Percentiles rank a stretch among this genome's conserved stretches.
phyloP scores from a whole-genome alignment of 2,113 vertebrate genomes.

The Lycocorax pyrrhopterus region DNA sequence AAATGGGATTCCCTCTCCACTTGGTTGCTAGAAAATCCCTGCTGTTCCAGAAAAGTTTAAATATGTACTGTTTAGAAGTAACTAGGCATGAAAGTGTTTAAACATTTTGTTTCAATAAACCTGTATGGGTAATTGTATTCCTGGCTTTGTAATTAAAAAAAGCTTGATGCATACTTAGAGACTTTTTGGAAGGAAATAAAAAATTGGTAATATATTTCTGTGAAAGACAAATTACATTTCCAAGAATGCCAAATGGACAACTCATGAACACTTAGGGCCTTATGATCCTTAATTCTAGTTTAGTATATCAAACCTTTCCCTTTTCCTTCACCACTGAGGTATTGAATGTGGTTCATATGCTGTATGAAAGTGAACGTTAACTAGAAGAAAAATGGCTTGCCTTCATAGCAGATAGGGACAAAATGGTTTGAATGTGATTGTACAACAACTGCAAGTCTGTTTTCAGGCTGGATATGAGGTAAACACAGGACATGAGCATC shows the following conservation, averaged over 20 bases:
- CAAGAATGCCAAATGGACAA: neutral
- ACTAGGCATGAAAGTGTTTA: neutral
- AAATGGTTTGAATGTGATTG: neutral
- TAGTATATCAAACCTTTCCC: neutral
- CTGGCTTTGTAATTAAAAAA: neutral
- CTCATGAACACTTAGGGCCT: neutral
- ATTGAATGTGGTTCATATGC: neutral
- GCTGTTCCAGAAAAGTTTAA: neutral
- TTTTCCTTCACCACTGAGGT: neutral
- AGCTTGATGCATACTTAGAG: neutral
- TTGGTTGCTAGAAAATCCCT: neutral
- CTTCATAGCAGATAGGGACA: neutral
- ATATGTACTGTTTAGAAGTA: neutral
- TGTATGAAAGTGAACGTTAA: neutral
- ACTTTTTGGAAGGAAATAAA: neutral
- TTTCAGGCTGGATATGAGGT: neutral
- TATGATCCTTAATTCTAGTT: neutral
- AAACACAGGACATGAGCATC: neutral
- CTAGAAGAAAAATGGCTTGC: neutral
- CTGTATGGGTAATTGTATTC: neutral
- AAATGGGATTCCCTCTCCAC: neutral
- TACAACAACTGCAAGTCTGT: neutral
- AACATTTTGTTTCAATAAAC: neutral
- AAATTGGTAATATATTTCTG: neutral
- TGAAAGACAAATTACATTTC: neutral